Evolutionary conservation across 2,888 invertebrate species (phyloP), one percentile per base, ranked within the genome.

Genomic region (Mechanitis messenoides): DNA sequence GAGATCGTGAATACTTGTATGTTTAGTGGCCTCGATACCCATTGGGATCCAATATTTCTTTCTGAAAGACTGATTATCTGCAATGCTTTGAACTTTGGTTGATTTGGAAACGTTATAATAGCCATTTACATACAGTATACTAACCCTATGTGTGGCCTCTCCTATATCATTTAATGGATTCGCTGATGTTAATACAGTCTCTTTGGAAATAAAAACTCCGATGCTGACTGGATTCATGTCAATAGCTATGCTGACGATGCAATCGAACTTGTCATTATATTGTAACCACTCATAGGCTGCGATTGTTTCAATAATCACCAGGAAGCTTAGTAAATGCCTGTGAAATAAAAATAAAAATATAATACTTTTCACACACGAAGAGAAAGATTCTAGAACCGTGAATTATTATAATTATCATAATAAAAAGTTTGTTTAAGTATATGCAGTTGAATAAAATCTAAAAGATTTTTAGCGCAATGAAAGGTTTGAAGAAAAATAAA

Each of bases 1-100:
- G 7, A 69, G 45, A 45, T 69, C 67, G 33, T 66, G 66, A 3
- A 65, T 63, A 7, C 62, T 61, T 7, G 63, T 62, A 45, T 67
- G 68, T 20, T 50, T 62, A 33, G 31, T 59, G 6, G 63, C 58
- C 5, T 57, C 33, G 20, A 59, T 60, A 5, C 64, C 68, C 33
- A 66, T 59, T 11, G 59, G 38, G 4, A 69, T 53, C 68, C 67
- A 69, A 12, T 55, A 6, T 2, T 50, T 46, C 4, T 63, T 59
- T 55, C 67, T 64, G 3, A 53, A 47, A 9, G 63, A 59, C 11
- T 58, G 55, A 31, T 68, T 60, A 7, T 55, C 58, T 3, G 33
- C 46, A 33, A 67, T 60, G 7, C 33, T 53, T 11, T 55, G 55
- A 1, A 66, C 55, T 1, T 28, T 38, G 0, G 59, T 38, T 33